Base-by-base conservation (phyloP, 2,797 vertebrate species). In the Rhinichthys osculus region DNA sequence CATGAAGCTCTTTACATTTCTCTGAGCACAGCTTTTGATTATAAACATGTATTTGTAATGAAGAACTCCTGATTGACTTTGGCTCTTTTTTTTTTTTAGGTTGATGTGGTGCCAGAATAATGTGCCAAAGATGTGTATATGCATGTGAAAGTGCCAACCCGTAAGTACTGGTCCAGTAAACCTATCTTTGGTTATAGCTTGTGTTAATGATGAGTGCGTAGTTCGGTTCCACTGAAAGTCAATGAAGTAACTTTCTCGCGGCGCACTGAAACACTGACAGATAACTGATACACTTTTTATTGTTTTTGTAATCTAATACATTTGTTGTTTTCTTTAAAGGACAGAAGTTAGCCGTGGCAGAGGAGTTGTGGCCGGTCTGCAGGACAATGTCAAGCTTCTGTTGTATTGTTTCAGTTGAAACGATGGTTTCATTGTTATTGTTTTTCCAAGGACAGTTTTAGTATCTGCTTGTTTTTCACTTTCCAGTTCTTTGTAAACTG, bases 251-350 rank as follows among this genome's bases (percentile, higher is more conserved):
- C 8, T 50, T 91, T 90, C 95, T 94, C 94, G 95, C 94, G 95
- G 95, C 95, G 95, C 95, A 94, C 95, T 96, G 95, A 96, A 94
- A 93, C 92, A 50, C 86, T 77, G 47, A 44, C 19, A 4, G 21
- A 7, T 4, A 33, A 66, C 19, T 7, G 10, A 27, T 23, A 92
- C 93, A 38, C 19, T 42, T 30, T 50, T 17, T 50, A 16, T 59
- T 57, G 30, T 59, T 62, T 57, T 73, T 54, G 9, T 57, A 16
- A 16, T 44, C 74, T 78, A 70, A 84, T 67, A 6, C 4, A 42
- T 7, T 40, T 33, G 2, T 35, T 85, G 2, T 35, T 85, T 62
- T 77, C 17, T 33, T 23, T 57, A 23, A 17, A 54, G 84, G 84
- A 23, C n/a, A 4, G 23, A 27, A 40, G 69, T 21, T 13, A 7